Percentiles rank a stretch among this genome's conserved stretches.
Evolutionary conservation across 1,140 invertebrate genomes (phyloP).

Genomic region (Drosophila pectinifera): DNA sequence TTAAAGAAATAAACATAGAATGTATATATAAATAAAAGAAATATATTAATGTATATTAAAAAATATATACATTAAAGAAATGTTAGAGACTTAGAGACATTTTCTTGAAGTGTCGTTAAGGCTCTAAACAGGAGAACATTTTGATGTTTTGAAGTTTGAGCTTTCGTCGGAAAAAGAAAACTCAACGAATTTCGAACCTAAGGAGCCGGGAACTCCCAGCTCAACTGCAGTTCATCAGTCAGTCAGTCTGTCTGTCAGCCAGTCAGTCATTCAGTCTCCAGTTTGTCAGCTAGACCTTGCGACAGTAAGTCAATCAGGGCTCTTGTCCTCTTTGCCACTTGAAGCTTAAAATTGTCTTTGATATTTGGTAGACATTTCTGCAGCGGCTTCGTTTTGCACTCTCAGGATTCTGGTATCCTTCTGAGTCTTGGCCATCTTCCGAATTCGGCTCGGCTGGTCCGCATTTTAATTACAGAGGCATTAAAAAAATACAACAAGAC

Average conservation of each 20-base stretch:
- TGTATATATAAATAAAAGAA: background rate
- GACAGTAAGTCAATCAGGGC: conserved; percentile 57
- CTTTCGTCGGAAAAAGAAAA: conserved; percentile 12
- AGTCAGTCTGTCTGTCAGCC: conserved; percentile 17
- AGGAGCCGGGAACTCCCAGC: conserved; percentile 3
- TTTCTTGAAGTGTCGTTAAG: background rate
- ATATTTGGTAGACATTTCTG: conserved; percentile 34
- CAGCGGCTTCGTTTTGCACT: conserved; percentile 10
- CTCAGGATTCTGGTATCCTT: background rate
- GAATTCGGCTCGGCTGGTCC: conserved; percentile 29
- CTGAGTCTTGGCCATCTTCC: background rate
- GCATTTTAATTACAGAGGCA: conserved; percentile 72
- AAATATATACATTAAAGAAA: fast-evolving
- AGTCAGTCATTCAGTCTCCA: too few relatives aligned
- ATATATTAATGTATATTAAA: background rate
- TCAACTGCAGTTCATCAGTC: conserved; percentile 64
- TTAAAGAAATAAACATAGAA: background rate
- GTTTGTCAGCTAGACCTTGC: conserved; percentile 27
- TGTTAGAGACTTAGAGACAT: background rate
- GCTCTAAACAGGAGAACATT: too few relatives aligned
- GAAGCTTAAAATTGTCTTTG: conserved; percentile 47
- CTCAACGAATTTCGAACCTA: conserved; percentile 20
- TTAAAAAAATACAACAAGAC: conserved; percentile 56
- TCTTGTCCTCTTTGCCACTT: conserved; percentile 29
- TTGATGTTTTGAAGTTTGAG: conserved; percentile 61